Base-by-base conservation (phyloP, 2,888 invertebrate species). In the Nymphalis urticae region DNA sequence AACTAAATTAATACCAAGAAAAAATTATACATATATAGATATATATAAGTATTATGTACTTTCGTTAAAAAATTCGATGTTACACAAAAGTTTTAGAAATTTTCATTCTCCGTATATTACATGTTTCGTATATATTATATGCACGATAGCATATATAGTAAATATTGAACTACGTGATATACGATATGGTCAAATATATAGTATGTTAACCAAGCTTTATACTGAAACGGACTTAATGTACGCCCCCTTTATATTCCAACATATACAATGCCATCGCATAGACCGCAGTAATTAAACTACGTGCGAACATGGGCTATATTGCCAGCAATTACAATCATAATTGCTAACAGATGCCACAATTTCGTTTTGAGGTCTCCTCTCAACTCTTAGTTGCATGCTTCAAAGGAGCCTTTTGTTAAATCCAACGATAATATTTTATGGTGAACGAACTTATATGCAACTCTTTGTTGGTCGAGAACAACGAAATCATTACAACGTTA, bases 321-420 rank as follows among this genome's bases (percentile, higher is more conserved):
- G 72, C 73, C 63, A 71, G 74, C 73, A 72, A 76, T 74, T 77
- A 75, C 70, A 64, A 68, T 71, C 72, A 73, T 77, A 77, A 77
- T 75, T 73, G 72, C 72, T 62, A 75, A 68, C 77, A 77, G 75
- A 77, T 77, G 77, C 72, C 66, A 72, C 72, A 73, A 71, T 70
- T 73, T 72, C 62, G 67, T 72, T 72, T 66, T 54, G 69, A 75
- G 73, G 65, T 73, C 72, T 71, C 63, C 66, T 56, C 62, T 64
- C 58, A 68, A 69, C 62, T 73, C 59, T 68, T 72, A 71, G 63
- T 54, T 54, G 50, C 32, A 70, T 17, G 47, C 62, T 72, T 70
- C 66, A 73, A 75, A 69, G 69, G 64, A 62, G 68, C 67, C 71
- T 69, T 72, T 80, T 73, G 73, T 75, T 68, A 27, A 70, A 63